Conservation (phyloP, 2,888 invertebrate species). For the Eupelmus urozonus region DNA sequence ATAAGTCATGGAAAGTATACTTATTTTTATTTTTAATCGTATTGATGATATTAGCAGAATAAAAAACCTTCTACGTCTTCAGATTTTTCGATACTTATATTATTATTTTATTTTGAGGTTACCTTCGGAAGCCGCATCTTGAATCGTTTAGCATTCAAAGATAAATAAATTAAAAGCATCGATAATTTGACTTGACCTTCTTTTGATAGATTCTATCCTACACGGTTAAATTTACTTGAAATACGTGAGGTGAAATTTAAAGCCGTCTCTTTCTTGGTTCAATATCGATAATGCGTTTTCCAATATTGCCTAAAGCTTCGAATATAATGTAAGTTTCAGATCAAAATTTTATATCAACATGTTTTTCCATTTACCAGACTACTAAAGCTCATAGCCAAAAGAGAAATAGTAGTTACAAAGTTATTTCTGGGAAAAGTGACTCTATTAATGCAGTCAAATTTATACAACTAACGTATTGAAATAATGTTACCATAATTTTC, state of each 20-base stretch:
- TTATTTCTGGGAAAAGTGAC: too few relatives aligned
- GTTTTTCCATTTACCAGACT: not conserved
- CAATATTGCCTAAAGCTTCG: not conserved
- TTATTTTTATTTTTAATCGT: too few relatives aligned
- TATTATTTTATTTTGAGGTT: too few relatives aligned
- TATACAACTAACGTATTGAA: too few relatives aligned
- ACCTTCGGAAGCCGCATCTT: not conserved
- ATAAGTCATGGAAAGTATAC: too few relatives aligned
- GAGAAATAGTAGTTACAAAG: not conserved
- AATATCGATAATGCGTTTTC: conserved; percentile 34
- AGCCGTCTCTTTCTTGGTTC: not conserved
- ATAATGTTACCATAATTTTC: too few relatives aligned
- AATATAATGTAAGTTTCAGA: conserved; percentile 17
- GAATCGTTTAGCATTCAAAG: not conserved
- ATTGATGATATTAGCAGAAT: too few relatives aligned
- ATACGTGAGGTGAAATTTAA: conserved; percentile 30
- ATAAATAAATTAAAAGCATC: not conserved
- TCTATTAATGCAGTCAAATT: too few relatives aligned
- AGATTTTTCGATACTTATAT: too few relatives aligned
- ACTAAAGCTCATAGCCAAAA: not conserved
- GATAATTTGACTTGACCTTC: not conserved
- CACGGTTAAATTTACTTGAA: conserved; percentile 15
- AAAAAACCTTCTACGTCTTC: too few relatives aligned
- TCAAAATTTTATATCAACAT: conserved; percentile 13
- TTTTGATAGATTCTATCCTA: conserved; percentile 3